phyloP scores from a whole-genome alignment of 1,140 invertebrate genomes.

The Whitmania pigra region DNA sequence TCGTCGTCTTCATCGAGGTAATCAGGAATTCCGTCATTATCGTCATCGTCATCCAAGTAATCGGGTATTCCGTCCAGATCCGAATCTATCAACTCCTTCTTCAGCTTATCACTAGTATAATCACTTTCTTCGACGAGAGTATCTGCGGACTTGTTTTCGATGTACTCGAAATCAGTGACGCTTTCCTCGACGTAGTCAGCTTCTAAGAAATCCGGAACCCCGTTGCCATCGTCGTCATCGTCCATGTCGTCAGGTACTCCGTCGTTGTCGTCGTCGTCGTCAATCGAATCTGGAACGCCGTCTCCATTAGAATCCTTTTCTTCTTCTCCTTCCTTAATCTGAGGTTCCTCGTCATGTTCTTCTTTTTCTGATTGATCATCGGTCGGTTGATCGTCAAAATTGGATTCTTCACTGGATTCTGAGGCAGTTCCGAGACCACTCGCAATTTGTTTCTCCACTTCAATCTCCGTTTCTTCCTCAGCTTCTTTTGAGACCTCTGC shows the following conservation, averaged over 20 bases:
- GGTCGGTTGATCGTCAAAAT: not conserved
- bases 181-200: not conserved
- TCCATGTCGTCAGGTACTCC: slow-evolving; percentile 11
- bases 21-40: slow-evolving; percentile 26
- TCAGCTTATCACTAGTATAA: slow-evolving; percentile 15
- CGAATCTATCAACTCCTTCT: slow-evolving; percentile 12
- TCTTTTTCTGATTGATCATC: not conserved
- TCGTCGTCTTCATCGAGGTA: slow-evolving; percentile 22
- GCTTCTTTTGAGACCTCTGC: slow-evolving; percentile 2
- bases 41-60: slow-evolving; percentile 25
- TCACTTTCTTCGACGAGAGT: not conserved
- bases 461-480: not conserved
- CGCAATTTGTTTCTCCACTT: slow-evolving; percentile 5
- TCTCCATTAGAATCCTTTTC: slow-evolving; percentile 13
- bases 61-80: slow-evolving; percentile 23
- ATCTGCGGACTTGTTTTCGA: slow-evolving; percentile 1
- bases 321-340: not conserved
- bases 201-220: slow-evolving; percentile 13
- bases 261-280: slow-evolving; percentile 23
- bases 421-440: not conserved
- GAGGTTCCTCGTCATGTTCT: not conserved
- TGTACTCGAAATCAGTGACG: slow-evolving; percentile 6
- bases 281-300: slow-evolving; percentile 21
- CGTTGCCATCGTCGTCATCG: slow-evolving; percentile 17
- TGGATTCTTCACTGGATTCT: not conserved